Evolutionary conservation across 2,113 vertebrate species (phyloP).

Genomic region (Heterotilapia buettikoferi): DNA sequence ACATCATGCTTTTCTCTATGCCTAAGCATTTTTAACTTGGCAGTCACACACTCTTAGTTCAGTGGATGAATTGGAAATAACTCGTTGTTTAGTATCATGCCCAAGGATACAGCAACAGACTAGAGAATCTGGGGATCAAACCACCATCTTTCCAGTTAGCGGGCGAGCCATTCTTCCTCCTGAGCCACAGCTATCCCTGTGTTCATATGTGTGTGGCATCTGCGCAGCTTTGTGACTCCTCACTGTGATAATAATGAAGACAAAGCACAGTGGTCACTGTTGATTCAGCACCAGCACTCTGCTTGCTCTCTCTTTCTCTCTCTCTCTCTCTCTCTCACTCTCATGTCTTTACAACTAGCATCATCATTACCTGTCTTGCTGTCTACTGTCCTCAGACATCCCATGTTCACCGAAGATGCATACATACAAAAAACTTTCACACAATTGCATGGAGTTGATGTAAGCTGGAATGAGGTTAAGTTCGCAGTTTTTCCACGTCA

Average conservation of each 20-base stretch:
- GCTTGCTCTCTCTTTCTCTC: neutral
- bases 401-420: neutral
- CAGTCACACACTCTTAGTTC: neutral
- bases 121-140: neutral
- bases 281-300: conserved; percentile 78
- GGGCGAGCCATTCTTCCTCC: neutral
- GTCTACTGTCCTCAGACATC: neutral
- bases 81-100: neutral
- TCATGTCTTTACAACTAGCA: conserved; percentile 2
- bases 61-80: neutral
- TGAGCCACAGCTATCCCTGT: neutral
- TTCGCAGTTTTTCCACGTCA: neutral
- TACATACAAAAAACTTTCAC: neutral
- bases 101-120: neutral
- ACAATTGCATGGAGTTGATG: neutral
- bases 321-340: neutral
- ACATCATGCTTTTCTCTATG: neutral
- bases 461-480: neutral
- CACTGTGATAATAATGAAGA: conserved; percentile 88
- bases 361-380: conserved; percentile 27
- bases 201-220: conserved; percentile 40
- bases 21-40: neutral
- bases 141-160: neutral
- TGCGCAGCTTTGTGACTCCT: conserved; percentile 74
- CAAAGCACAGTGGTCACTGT: conserved; percentile 87